Evolutionary conservation across 2,888 invertebrate species (phyloP), one percentile per base, ranked within the genome.

Genomic region (Apodemia zela): DNA sequence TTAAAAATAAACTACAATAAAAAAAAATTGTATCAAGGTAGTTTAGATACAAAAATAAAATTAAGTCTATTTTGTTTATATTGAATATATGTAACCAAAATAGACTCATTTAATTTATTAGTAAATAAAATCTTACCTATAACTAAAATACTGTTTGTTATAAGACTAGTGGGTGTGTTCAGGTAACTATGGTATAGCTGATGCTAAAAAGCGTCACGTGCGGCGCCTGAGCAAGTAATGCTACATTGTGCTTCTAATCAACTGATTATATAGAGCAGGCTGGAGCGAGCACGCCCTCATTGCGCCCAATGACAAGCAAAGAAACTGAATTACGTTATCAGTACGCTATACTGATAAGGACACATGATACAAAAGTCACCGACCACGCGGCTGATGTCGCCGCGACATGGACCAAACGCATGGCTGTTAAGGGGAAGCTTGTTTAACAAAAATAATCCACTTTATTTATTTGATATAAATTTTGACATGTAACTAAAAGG

Each of bases 261-360:
- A 73, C 71, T 68, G 71, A 73, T 82, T 88, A 73, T 87, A 87
- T 85, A 86, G 72, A 71, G 73, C 79, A 72, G 83, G 82, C 79
- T 78, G 77, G 71, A 75, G 77, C 78, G 74, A 73, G 77, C 90
- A 89, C 89, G 82, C 89, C 90, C 85, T 83, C 88, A 68, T 65
- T 72, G 71, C 79, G 74, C 65, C 90, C 89, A 90, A 91, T 90
- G 75, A 79, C 78, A 82, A 76, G 77, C 77, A 75, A 73, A 77
- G 68, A 69, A 65, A 65, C 13, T 21, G 54, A 54, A 21, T 70
- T 68, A 63, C 65, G 67, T 64, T 73, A 73, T 73, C 72, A 73
- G 66, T 66, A 67, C 75, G 72, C 68, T 42, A 42, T 15, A 42
- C 15, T 70, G 76, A 77, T 82, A 79, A 80, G 74, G 66, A 72